Base-by-base conservation (phyloP, 2,888 invertebrate genomes). In the Leptinotarsa juncta region DNA sequence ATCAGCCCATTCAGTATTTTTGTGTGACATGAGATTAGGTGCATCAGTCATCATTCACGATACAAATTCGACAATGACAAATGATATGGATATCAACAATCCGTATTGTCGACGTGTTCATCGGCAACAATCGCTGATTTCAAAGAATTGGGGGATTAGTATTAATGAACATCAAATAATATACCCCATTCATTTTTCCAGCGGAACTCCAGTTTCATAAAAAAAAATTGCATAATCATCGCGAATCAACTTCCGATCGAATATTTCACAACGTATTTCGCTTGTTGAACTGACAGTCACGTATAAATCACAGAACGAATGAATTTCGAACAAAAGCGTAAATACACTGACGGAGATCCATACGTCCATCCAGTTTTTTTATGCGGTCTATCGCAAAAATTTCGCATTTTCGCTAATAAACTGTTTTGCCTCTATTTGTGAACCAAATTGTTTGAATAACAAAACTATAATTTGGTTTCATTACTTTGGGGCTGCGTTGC, bases 291-390 rank as follows among this genome's bases (percentile, higher is more conserved):
- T 57, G 57, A 57, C 57, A 57, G 23, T 57, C 18, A 0, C 57
- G 23, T 23, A 57, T 57, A 23, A 57, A 57, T 57, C 57, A 57
- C 57, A 18, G 15, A 14, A 23, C 4, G 57, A 23, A 57, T 57
- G 57, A 20, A 4, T 20, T 57, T 57, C 14, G 23, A 57, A 57
- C 57, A 57, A 57, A 57, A 20, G 23, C 57, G 0, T 14, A 23
- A 57, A 57, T 57, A 57, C 23, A 57, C 57, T 57, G 57, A 57
- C 57, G 57, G 57, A 57, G 57, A 53, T 53, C 7, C 53, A 53
- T 53, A 5, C 67, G 49, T 50, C 5, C 49, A 67, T 50, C 48
- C 50, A 12, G 50, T 23, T 15, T 53, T 50, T 49, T n/a, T 18
- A n/a, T 67, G 67, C 7, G 16, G 50, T 20, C 7, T 50, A 32